A percentile compares a stretch with the other conserved stretches of the same genome.
Conservation (phyloP, 1,140 invertebrate species). For the Parasteatoda tepidariorum region DNA sequence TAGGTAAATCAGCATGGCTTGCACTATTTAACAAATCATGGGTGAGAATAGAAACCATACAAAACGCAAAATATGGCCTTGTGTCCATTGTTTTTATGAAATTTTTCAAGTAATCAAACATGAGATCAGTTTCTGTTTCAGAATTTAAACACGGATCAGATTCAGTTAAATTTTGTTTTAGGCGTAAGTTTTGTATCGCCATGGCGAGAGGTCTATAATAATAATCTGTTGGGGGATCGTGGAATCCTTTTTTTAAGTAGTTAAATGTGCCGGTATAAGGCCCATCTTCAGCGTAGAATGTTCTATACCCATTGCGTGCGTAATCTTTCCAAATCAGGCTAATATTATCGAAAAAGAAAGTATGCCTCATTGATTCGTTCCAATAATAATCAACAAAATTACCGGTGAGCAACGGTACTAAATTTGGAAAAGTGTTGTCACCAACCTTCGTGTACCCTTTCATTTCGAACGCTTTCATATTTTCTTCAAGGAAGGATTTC, state of each 20-base stretch:
- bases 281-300: conserved; percentile 83
- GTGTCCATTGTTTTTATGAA: conserved; percentile 62
- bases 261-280: conserved; percentile 83
- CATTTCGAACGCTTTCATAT: conserved; percentile 61
- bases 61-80: conserved; percentile 66
- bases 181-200: conserved; percentile 42
- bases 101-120: conserved; percentile 48
- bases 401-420: conserved; percentile 68
- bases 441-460: conserved; percentile 69
- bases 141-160: conserved; percentile 60
- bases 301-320: conserved; percentile 70
- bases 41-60: conserved; percentile 64
- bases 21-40: conserved; percentile 68
- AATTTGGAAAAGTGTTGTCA: conserved; percentile 70
- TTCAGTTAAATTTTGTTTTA: conserved; percentile 35
- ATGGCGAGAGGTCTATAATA: conserved; percentile 79
- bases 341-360: conserved; percentile 37
- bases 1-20: conserved; percentile 65
- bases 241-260: conserved; percentile 82
- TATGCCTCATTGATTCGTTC: conserved; percentile 24
- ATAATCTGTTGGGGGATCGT: conserved; percentile 82
- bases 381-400: conserved; percentile 57
- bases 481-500: conserved; percentile 10
- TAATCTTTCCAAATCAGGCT: conserved; percentile 56
- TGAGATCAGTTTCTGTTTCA: conserved; percentile 22